These are phyloP conservation scores for Neodontobutis hainanensis DNA, from an alignment of 2,113 vertebrate species.

Conservation along the genomic window DNA sequence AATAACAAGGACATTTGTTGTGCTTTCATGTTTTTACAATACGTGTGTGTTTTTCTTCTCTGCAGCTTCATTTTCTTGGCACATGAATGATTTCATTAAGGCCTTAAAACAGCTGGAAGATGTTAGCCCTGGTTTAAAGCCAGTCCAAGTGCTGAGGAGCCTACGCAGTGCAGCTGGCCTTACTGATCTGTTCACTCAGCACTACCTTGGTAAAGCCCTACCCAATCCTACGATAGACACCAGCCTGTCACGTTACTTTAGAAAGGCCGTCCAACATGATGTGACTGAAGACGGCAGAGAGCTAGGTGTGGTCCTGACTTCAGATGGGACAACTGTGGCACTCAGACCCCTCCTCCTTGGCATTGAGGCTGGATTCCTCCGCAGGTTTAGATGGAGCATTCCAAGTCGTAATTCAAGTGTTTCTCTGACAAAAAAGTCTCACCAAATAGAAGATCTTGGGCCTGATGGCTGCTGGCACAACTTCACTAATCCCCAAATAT, in stretches of 20 bases:
- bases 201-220: conserved; percentile 50
- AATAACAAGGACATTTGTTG: background rate
- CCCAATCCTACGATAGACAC: conserved; percentile 34
- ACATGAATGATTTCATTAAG: conserved; percentile 78
- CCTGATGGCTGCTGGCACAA: conserved; percentile 86
- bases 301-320: conserved; percentile 79
- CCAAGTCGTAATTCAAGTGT: conserved; percentile 71
- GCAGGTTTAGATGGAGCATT: background rate
- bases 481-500: conserved; percentile 71
- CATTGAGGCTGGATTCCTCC: conserved; percentile 77
- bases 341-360: conserved; percentile 80
- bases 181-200: conserved; percentile 37
- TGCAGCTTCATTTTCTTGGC: conserved; percentile 63
- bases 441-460: conserved; percentile 49
- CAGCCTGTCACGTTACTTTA: conserved; percentile 52
- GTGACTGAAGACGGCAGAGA: conserved; percentile 46
- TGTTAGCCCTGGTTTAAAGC: background rate
- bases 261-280: conserved; percentile 40
- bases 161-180: conserved; percentile 50
- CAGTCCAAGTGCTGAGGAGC: conserved; percentile 31
- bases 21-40: background rate
- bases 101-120: conserved; percentile 75
- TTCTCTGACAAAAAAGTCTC: conserved; percentile 51
- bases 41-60: background rate
- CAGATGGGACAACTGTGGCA: conserved; percentile 86